Conservation (phyloP, 2,888 invertebrate genomes). For the Papilio protenor region DNA sequence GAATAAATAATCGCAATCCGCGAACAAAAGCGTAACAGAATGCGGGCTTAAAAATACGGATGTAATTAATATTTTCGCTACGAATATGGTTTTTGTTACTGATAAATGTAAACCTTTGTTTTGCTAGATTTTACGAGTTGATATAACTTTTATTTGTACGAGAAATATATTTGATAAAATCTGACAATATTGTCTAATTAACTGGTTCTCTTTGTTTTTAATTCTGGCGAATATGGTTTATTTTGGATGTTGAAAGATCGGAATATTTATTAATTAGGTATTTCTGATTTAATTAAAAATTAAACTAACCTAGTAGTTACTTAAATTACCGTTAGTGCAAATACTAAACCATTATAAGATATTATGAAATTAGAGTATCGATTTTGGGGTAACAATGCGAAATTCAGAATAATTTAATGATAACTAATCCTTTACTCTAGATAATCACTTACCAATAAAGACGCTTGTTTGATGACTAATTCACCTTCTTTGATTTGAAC, state of each 20-base stretch:
- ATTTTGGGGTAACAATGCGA: too few species aligned
- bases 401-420: too few species aligned
- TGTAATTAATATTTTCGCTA: constrained; percentile 39
- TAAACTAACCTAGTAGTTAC: too few species aligned
- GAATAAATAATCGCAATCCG: constrained; percentile 37
- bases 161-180: neutral
- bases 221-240: too few species aligned
- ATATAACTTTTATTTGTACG: neutral
- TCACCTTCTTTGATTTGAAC: constrained; percentile 93
- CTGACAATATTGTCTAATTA: neutral
- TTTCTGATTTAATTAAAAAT: too few species aligned
- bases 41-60: constrained; percentile 37
- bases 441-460: constrained; percentile 83
- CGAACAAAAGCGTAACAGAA: constrained; percentile 37
- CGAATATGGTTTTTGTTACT: constrained; percentile 24
- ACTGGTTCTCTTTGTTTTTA: neutral
- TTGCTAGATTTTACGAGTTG: constrained; percentile 19
- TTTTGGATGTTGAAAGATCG: too few species aligned
- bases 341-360: too few species aligned
- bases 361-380: too few species aligned
- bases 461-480: constrained; percentile 93
- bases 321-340: too few species aligned
- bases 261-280: too few species aligned
- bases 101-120: constrained; percentile 38
- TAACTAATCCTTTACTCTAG: too few species aligned